phyloP scores from a whole-genome alignment of 2,797 vertebrate genomes.

The Tragelaphus eurycerus region DNA sequence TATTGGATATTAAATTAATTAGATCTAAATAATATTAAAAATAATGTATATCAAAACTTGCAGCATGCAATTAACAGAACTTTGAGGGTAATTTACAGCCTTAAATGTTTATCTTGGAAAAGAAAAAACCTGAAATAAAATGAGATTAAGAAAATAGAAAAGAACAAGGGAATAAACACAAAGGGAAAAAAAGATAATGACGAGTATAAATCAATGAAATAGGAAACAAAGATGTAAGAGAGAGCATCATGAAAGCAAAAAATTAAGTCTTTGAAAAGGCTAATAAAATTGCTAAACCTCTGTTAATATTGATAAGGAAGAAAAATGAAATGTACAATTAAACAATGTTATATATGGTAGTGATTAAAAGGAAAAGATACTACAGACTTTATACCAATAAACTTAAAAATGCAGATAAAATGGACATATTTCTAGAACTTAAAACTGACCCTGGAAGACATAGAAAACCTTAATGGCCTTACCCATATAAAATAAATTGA shows the following conservation, averaged over 20 bases:
- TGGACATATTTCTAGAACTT: not conserved
- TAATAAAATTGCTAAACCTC: not conserved
- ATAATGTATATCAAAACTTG: not conserved
- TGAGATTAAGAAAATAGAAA: not conserved
- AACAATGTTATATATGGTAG: not conserved
- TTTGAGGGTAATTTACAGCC: not conserved
- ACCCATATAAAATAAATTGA: not conserved
- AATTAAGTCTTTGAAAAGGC: not conserved
- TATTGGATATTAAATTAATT: not conserved
- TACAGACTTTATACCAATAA: not conserved
- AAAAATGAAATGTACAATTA: not conserved
- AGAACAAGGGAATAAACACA: not conserved
- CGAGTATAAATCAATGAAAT: not conserved
- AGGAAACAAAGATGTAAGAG: not conserved
- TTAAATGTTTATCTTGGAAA: conserved; percentile 22
- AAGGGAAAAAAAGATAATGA: not conserved
- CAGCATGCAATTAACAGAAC: not conserved
- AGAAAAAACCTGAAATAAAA: not conserved
- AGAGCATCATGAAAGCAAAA: not conserved
- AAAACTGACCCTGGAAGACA: not conserved
- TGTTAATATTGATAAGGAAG: not conserved
- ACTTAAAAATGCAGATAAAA: conserved; percentile 10
- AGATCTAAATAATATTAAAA: conserved; percentile 23
- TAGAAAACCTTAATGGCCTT: not conserved
- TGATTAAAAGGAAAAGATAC: not conserved